These are phyloP conservation scores for Ormia ochracea DNA, from an alignment of 2,888 invertebrate species.

Conservation along the genomic window DNA sequence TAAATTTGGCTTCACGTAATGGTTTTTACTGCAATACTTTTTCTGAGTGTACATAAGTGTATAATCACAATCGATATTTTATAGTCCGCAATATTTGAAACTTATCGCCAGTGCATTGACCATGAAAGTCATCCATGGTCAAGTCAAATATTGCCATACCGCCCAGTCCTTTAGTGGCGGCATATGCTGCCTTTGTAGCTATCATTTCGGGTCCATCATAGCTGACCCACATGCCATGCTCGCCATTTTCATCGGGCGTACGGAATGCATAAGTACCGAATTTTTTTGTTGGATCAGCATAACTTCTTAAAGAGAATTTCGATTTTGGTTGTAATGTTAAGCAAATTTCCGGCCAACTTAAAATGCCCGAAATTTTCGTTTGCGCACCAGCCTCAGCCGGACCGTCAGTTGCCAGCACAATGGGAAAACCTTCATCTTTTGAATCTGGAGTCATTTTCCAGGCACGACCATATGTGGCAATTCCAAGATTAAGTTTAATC, in stretches of 20 bases:
- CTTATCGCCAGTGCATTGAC: slow-evolving; percentile 86
- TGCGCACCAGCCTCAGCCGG: slow-evolving; percentile 84
- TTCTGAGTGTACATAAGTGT: too few relatives aligned
- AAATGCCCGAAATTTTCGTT: slow-evolving; percentile 82
- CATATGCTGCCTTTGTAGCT: slow-evolving; percentile 86
- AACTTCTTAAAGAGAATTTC: slow-evolving; percentile 81
- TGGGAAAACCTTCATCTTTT: slow-evolving; percentile 85
- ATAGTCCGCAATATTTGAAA: slow-evolving; percentile 87
- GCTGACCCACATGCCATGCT: slow-evolving; percentile 87
- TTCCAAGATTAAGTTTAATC: slow-evolving; percentile 83
- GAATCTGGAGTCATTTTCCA: slow-evolving; percentile 87
- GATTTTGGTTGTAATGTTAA: slow-evolving; percentile 82
- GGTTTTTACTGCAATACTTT: too few relatives aligned
- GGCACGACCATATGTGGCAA: slow-evolving; percentile 84
- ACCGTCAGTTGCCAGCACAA: slow-evolving; percentile 81
- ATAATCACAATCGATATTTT: slow-evolving; percentile 79
- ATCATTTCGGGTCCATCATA: slow-evolving; percentile 90
- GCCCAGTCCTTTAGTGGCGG: slow-evolving; percentile 84
- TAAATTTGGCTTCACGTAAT: too few relatives aligned
- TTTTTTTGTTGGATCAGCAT: slow-evolving; percentile 85
- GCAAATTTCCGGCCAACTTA: slow-evolving; percentile 89
- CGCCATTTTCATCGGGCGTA: slow-evolving; percentile 81
- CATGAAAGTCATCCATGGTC: slow-evolving; percentile 88
- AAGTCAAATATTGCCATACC: slow-evolving; percentile 87
- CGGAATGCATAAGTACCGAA: slow-evolving; percentile 88